Base-by-base conservation (phyloP, 2,888 invertebrate species). In the Scelioninae gen. 1 region DNA sequence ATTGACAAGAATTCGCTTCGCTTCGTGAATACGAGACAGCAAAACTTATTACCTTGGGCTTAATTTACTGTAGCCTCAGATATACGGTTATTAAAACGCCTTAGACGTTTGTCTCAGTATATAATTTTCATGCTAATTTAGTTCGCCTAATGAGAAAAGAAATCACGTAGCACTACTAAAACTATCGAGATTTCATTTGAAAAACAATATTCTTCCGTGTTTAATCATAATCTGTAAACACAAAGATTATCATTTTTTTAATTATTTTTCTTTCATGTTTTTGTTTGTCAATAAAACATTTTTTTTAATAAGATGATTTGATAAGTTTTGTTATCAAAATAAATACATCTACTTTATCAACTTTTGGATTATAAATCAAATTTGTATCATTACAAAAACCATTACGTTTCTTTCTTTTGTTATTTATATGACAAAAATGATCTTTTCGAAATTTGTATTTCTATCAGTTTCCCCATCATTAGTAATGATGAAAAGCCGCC, bases 1-100 rank as follows among this genome's bases (percentile, higher is more conserved):
- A 77, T 78, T 74, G 56, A 74, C 62, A 51, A 63, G 82, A 74
- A 78, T 74, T 74, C 49, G 56, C 68, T 62, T 53, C 45, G 77
- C 77, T 77, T 63, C n/a, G 49, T 38, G 51, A 77, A 82, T 77
- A 68, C 56, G 72, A 34, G 40, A 38, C 51, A 49, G 60, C 58
- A 16, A 62, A 51, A 60, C 58, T 65, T 66, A 56, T 58, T 56
- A 51, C 81, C 81, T 76, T 71, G 81, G 69, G 65, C 71, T 81
- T 76, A 82, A 72, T 82, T 75, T 40, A 63, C 51, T 38, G 63
- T 31, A 75, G 47, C 66, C 74, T 74, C 68, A 58, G 38, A 47
- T 15, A 43, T 60, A 43, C 68, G 31, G 53, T 74, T 66, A 79
- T 47, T 66, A 23, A 65, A 58, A 66, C 32, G 65, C 51, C 58